phyloP scores from a whole-genome alignment of 1,140 invertebrate genomes.

The Cyclargus thomasi region DNA sequence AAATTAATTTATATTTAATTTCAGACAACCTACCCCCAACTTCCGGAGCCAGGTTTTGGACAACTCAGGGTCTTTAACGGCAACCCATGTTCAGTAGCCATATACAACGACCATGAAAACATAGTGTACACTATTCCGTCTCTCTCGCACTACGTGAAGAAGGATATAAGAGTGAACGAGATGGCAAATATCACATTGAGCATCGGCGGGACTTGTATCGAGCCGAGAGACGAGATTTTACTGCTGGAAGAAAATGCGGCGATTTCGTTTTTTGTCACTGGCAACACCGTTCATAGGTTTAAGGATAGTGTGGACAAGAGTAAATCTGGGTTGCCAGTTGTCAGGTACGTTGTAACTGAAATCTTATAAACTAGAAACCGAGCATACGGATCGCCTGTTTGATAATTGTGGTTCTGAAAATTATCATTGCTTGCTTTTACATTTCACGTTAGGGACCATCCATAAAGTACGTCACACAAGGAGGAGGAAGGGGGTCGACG shows the following conservation, averaged over 20 bases:
- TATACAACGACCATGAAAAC: slow-evolving; percentile 37
- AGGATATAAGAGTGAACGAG: slow-evolving; percentile 33
- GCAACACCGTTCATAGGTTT: slow-evolving; percentile 36
- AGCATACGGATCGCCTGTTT: no score
- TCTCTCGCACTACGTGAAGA: slow-evolving; percentile 41
- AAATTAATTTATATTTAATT: slow-evolving; percentile 32
- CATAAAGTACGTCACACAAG: no score
- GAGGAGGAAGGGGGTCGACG: no score
- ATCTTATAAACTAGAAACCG: no score
- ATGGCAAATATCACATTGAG: slow-evolving; percentile 34
- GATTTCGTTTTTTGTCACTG: slow-evolving; percentile 44
- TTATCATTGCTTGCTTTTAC: no score
- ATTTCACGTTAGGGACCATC: no score
- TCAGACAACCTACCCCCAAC: slow-evolving; percentile 81
- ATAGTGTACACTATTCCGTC: slow-evolving; percentile 43
- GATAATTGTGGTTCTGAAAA: no score
- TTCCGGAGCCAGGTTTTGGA: slow-evolving; percentile 76
- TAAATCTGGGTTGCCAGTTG: slow-evolving; percentile 54
- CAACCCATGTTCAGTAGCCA: slow-evolving; percentile 51
- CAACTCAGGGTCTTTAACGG: slow-evolving; percentile 85
- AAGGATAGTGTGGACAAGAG: slow-evolving; percentile 57
- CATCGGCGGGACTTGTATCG: slow-evolving; percentile 41
- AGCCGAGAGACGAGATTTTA: slow-evolving; percentile 33
- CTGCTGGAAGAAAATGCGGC: slow-evolving; percentile 44
- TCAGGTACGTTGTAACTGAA: slow-evolving; percentile 33